Conservation (phyloP, 2,797 vertebrate genomes). For the Melanotaenia trifasciata region DNA sequence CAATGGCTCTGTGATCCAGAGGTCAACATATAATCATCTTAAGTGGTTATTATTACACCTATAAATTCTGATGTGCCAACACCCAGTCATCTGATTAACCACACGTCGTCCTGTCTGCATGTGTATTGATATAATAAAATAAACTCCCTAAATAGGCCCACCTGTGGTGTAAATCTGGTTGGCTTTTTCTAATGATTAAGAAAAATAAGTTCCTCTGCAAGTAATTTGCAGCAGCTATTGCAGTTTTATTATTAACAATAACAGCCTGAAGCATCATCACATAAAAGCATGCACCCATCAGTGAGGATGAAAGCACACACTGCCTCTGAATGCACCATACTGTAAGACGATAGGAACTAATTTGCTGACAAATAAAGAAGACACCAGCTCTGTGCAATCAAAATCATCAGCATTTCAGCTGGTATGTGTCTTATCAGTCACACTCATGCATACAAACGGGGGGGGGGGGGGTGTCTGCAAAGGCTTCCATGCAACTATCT, state of each 20-base stretch:
- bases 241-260: too few species aligned
- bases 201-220: not conserved
- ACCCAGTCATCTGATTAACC: not conserved
- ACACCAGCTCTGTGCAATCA: slow-evolving; percentile 25
- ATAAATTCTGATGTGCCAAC: not conserved
- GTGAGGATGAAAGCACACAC: slow-evolving; percentile 1
- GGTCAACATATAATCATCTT: not conserved
- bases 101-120: not conserved
- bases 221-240: not conserved
- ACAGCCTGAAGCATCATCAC: too few species aligned
- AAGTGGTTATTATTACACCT: too few species aligned
- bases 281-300: not conserved
- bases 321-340: slow-evolving; percentile 2
- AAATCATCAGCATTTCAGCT: slow-evolving; percentile 29
- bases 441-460: slow-evolving; percentile 1
- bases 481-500: not conserved
- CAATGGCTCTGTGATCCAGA: not conserved
- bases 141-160: not conserved
- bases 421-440: slow-evolving; percentile 31
- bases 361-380: slow-evolving; percentile 48
- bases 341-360: slow-evolving; percentile 28
- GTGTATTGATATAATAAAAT: not conserved
- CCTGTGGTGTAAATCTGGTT: not conserved
- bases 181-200: too few species aligned
- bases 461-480: not conserved